Evolutionary conservation across 37 sponge, comb jelly and placozoan genomes (phyloP), one percentile per base, ranked within the genome.

Genomic region (Mnemiopsis leidyi): DNA sequence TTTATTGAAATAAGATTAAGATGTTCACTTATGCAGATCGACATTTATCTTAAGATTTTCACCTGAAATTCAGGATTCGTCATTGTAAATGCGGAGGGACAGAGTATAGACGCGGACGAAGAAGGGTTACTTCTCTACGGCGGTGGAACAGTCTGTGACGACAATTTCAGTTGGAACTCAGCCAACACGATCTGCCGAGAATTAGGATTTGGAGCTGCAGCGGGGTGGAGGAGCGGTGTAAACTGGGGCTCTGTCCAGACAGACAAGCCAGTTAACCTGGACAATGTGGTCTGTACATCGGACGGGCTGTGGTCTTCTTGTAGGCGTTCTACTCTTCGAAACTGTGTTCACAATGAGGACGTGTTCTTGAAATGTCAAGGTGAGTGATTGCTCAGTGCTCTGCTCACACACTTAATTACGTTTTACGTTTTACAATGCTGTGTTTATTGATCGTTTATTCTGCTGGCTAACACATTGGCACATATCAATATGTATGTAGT

Each of bases 321-420:
- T 25, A 21, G 29, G n/a, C 29, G 3, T 69, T 69, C 73, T 20
- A 20, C 73, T 25, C 3, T 3, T 3, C 73, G 21, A 5, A 25
- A 69, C 73, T 69, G 73, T 20, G 73, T 25, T 25, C 73, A 69
- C n/a, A 69, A 69, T 69, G 73, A 69, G 29, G 73, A 69, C 21
- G 73, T 69, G 2, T 69, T 69, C 73, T 69, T 69, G 73, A 20
- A 21, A 69, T 69, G 73, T 69, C 73, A 69, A 69, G 73, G 73
- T 69, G 2, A 25, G 73, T 28, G 24, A 2, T 28, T 69, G 2
- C 73, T 69, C 28, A 25, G n/a, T n/a, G n/a, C n/a, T n/a, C n/a
- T n/a, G n/a, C n/a, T n/a, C n/a, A n/a, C n/a, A n/a, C n/a, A n/a
- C n/a, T n/a, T n/a, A n/a, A n/a, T n/a, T n/a, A n/a, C n/a, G n/a